phyloP scores from a whole-genome alignment of 1,140 invertebrate genomes.

The Drosophila neocordata region DNA sequence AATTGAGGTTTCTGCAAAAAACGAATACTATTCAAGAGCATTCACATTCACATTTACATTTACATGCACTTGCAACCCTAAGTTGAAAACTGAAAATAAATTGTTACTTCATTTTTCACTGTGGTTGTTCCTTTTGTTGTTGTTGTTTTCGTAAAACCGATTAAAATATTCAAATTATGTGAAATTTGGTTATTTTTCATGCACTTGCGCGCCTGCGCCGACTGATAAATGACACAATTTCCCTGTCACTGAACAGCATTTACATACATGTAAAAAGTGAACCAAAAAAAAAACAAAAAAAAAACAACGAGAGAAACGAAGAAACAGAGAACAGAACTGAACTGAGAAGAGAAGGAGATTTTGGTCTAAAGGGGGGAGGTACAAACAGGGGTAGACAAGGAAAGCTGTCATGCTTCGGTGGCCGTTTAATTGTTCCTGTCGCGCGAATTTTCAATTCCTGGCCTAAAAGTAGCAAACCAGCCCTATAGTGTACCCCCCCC shows the following conservation, averaged over 20 bases:
- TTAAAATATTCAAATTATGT: slow-evolving; percentile 79
- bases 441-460: slow-evolving; percentile 72
- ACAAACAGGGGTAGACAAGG: not conserved
- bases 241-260: slow-evolving; percentile 50
- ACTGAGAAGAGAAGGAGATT: not conserved
- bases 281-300: slow-evolving; percentile 4
- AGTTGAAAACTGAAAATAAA: slow-evolving; percentile 2
- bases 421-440: slow-evolving; percentile 78
- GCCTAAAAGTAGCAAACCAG: slow-evolving; percentile 28
- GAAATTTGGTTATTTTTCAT: slow-evolving; percentile 43
- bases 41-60: not conserved
- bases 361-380: not conserved
- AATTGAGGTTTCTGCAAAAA: not conserved
- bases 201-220: slow-evolving; percentile 63
- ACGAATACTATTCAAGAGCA: not conserved
- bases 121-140: slow-evolving; percentile 16
- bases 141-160: slow-evolving; percentile 54
- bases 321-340: not conserved
- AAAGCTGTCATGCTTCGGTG: slow-evolving; percentile 58
- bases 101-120: slow-evolving; percentile 37
- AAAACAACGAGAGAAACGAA: not conserved
- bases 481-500: not conserved
- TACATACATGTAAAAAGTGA: slow-evolving; percentile 35
- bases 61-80: not conserved
- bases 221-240: slow-evolving; percentile 75